Evolutionary conservation across 2,797 vertebrate species (phyloP).

Genomic region (Coregonus suidteri): DNA sequence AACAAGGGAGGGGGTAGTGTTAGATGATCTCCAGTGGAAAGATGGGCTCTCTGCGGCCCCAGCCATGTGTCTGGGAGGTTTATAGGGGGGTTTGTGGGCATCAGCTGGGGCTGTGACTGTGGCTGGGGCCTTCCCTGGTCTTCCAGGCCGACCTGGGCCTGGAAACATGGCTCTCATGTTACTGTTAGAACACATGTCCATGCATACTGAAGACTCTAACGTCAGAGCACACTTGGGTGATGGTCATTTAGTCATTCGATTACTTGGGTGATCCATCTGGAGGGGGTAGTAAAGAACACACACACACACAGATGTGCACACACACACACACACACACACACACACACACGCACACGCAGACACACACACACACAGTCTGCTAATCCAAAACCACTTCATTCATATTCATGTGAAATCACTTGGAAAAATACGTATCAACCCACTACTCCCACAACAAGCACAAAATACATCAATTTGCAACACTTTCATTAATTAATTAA

Average conservation of each 20-base stretch:
- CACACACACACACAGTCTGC: conserved; percentile 17
- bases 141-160: conserved; percentile 9
- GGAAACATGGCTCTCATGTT: conserved; percentile 33
- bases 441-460: not conserved
- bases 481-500: not conserved
- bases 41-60: conserved; percentile 21
- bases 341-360: too few species aligned
- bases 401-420: conserved; percentile 22
- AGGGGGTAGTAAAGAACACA: conserved; percentile 27
- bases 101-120: conserved; percentile 15
- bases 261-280: conserved; percentile 25
- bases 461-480: not conserved
- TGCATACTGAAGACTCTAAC: conserved; percentile 42
- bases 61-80: conserved; percentile 25
- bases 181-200: conserved; percentile 36
- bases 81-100: not conserved
- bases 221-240: conserved; percentile 26
- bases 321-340: not conserved
- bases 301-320: not conserved
- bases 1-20: not conserved
- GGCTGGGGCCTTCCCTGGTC: conserved; percentile 17
- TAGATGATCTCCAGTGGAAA: conserved; percentile 22
- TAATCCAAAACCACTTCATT: conserved; percentile 16
- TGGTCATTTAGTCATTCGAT: conserved; percentile 37
- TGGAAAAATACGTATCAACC: not conserved